phyloP scores from a whole-genome alignment of 2,113 vertebrate species.

The Gobiocypris rarus region DNA sequence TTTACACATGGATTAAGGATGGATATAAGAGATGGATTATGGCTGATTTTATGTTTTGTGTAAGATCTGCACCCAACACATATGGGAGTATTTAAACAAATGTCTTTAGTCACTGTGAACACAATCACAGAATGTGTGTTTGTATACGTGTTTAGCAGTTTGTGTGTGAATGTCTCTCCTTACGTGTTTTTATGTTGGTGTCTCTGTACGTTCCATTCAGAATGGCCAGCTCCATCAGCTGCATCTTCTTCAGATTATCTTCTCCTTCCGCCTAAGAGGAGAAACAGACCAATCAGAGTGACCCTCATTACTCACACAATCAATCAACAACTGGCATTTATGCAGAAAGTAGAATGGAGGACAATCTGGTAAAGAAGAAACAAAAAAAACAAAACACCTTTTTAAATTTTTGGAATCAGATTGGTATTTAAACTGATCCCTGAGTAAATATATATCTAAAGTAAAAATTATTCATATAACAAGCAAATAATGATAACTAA shows the following conservation, averaged over 20 bases:
- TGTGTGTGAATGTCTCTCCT: constrained; percentile 54
- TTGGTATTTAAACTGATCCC: too few species aligned
- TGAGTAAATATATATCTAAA: too few species aligned
- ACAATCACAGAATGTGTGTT: not conserved
- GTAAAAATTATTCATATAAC: too few species aligned
- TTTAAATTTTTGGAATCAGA: too few species aligned
- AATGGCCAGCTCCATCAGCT: constrained; percentile 84
- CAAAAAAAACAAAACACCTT: too few species aligned
- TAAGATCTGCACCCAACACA: not conserved
- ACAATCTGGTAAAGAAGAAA: too few species aligned
- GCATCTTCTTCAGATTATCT: constrained; percentile 86
- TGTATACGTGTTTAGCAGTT: not conserved
- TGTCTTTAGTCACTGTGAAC: constrained; percentile 4
- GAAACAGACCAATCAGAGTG: constrained; percentile 1
- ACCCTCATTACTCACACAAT: not conserved
- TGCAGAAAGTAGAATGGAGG: not conserved
- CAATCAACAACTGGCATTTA: not conserved
- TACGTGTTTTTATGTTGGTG: constrained; percentile 82
- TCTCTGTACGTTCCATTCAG: constrained; percentile 86
- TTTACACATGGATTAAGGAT: not conserved
- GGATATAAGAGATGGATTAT: not conserved
- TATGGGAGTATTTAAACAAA: not conserved
- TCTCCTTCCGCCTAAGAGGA: constrained; percentile 79
- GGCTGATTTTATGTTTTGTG: not conserved
- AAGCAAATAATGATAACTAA: too few species aligned